Conservation (phyloP, 2,888 invertebrate species). For the Panopea generosa region DNA sequence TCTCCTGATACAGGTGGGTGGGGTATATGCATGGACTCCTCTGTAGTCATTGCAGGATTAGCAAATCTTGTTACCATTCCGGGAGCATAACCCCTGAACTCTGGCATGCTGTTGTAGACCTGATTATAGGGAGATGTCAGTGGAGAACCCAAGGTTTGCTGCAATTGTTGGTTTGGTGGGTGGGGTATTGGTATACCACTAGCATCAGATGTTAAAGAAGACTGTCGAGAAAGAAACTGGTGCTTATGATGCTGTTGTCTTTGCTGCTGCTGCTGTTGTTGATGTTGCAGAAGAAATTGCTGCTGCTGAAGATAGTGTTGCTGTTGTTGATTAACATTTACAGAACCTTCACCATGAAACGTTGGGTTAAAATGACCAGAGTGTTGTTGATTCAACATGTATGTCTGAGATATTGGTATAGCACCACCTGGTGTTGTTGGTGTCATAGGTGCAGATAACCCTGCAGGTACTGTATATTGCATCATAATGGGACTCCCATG, state of each 20-base stretch:
- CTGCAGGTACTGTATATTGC: neutral
- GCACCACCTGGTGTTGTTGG: conserved; percentile 8
- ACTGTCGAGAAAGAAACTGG: neutral
- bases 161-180: conserved; percentile 23
- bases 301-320: too few species aligned
- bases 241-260: too few species aligned
- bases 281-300: too few species aligned
- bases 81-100: conserved; percentile 9
- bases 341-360: too few species aligned
- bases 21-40: conserved; percentile 15
- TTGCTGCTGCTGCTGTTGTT: too few species aligned
- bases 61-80: conserved; percentile 5
- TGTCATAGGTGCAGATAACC: conserved; percentile 12
- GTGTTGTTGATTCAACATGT: too few species aligned
- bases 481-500: neutral
- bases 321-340: too few species aligned
- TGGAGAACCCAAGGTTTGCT: conserved; percentile 10
- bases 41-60: conserved; percentile 4
- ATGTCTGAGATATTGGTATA: too few species aligned
- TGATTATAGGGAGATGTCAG: conserved; percentile 7
- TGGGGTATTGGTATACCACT: conserved; percentile 21
- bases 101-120: conserved; percentile 16
- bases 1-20: conserved; percentile 20
- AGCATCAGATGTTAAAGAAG: neutral
- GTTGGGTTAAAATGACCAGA: too few species aligned